Evolutionary conservation across 2,888 invertebrate species (phyloP).

Genomic region (Mystacides longicornis): DNA sequence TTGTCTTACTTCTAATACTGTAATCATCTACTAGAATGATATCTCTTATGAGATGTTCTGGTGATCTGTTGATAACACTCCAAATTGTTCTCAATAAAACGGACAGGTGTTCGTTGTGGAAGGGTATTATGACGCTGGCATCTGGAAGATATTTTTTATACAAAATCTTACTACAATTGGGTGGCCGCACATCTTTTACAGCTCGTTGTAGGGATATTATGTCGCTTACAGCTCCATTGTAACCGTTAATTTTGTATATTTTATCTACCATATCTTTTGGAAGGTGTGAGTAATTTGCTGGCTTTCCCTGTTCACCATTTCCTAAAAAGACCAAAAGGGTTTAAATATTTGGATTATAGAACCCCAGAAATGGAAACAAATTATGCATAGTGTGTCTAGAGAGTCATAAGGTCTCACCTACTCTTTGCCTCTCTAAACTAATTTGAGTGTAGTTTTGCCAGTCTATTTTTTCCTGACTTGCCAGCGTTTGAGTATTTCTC

Average conservation of each 20-base stretch:
- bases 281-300: constrained; percentile 28
- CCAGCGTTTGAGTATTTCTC: too few relatives aligned
- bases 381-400: too few relatives aligned
- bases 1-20: constrained; percentile 68
- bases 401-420: constrained; percentile 1
- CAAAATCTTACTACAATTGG: constrained; percentile 57
- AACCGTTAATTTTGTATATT: constrained; percentile 82
- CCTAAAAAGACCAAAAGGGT: too few relatives aligned
- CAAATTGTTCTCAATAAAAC: constrained; percentile 72
- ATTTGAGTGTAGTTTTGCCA: constrained; percentile 72
- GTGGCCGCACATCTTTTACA: constrained; percentile 64
- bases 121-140: constrained; percentile 86
- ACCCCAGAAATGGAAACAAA: too few relatives aligned
- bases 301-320: constrained; percentile 65
- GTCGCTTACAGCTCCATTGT: constrained; percentile 88
- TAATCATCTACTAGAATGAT: constrained; percentile 84
- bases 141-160: constrained; percentile 66
- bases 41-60: constrained; percentile 68
- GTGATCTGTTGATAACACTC: constrained; percentile 78
- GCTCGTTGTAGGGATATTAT: constrained; percentile 82
- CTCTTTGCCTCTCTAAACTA: constrained; percentile 42
- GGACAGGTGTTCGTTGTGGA: constrained; percentile 88
- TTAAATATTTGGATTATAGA: too few relatives aligned
- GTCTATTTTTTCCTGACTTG: too few relatives aligned
- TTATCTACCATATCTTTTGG: constrained; percentile 48